Evolutionary conservation across 2,113 vertebrate species (phyloP).

Genomic region (Ptilorrhoa leucosticta): DNA sequence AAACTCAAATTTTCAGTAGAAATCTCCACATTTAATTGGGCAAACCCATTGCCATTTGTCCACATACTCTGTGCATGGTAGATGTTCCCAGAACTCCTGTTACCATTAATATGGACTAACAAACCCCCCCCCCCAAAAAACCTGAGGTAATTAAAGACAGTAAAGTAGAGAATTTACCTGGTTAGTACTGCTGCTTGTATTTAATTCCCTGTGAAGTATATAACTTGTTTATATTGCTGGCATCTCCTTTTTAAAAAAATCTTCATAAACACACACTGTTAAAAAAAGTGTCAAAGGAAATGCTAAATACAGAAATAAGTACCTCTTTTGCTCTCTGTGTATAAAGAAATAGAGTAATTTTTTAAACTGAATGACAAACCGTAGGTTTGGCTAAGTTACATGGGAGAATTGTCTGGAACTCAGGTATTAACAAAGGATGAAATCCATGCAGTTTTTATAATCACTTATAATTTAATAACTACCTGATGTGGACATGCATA

Average conservation of each 20-base stretch:
- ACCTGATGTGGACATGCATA: background rate
- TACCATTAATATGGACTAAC: background rate
- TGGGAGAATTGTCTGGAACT: background rate
- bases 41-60: background rate
- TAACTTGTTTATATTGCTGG: background rate
- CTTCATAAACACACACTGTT: background rate
- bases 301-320: background rate
- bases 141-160: accelerated
- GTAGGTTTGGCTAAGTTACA: background rate
- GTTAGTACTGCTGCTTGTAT: background rate
- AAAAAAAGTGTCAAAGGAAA: background rate
- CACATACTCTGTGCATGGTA: background rate
- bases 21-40: background rate
- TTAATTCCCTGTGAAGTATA: background rate
- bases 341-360: background rate
- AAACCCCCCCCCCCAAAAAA: background rate
- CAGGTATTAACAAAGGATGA: background rate
- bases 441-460: background rate
- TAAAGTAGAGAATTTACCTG: background rate
- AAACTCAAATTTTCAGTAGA: background rate
- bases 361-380: background rate
- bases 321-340: background rate
- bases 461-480: background rate
- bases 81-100: background rate
- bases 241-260: background rate